Percentiles rank a stretch among this genome's conserved stretches.
phyloP scores from a whole-genome alignment of 2,888 invertebrate genomes.

The Sarcophaga variegata region DNA sequence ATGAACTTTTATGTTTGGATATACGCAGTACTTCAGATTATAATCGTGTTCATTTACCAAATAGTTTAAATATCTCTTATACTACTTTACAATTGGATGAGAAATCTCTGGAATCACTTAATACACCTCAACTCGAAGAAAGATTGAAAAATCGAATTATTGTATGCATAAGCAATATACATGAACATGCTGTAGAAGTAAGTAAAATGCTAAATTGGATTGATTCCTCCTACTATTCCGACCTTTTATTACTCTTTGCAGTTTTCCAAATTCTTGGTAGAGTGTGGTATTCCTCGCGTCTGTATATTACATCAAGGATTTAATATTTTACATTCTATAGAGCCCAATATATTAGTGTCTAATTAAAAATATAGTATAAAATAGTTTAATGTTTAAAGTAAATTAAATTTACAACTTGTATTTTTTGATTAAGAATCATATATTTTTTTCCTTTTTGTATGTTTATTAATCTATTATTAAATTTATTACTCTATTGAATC shows the following conservation, averaged over 20 bases:
- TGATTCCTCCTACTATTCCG: not conserved
- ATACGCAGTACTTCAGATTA: conserved; percentile 84
- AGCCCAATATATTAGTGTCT: conserved; percentile 83
- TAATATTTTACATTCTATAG: conserved; percentile 87
- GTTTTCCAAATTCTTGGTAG: conserved; percentile 93
- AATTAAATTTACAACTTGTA: conserved; percentile 25
- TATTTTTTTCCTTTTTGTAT: conserved; percentile 28
- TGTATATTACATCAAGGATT: conserved; percentile 95
- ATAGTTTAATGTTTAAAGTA: conserved; percentile 25
- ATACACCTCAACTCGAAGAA: conserved; percentile 84
- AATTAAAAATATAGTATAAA: conserved; percentile 72
- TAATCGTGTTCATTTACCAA: conserved; percentile 89
- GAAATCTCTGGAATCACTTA: conserved; percentile 87
- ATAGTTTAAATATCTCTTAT: conserved; percentile 94
- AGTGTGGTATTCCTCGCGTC: conserved; percentile 89
- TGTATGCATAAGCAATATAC: conserved; percentile 90
- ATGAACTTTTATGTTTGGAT: conserved; percentile 86
- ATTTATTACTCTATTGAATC: conserved; percentile 7
- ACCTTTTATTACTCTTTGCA: conserved; percentile 80
- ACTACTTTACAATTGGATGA: conserved; percentile 89
- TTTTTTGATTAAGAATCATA: conserved; percentile 19
- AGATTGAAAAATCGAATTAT: conserved; percentile 86
- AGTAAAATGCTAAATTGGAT: conserved; percentile 71
- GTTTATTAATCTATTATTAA: conserved; percentile 26
- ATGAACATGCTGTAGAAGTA: conserved; percentile 90